Base-by-base conservation (phyloP, 53 echinoderm and acorn worm genomes). In the Astropecten irregularis region DNA sequence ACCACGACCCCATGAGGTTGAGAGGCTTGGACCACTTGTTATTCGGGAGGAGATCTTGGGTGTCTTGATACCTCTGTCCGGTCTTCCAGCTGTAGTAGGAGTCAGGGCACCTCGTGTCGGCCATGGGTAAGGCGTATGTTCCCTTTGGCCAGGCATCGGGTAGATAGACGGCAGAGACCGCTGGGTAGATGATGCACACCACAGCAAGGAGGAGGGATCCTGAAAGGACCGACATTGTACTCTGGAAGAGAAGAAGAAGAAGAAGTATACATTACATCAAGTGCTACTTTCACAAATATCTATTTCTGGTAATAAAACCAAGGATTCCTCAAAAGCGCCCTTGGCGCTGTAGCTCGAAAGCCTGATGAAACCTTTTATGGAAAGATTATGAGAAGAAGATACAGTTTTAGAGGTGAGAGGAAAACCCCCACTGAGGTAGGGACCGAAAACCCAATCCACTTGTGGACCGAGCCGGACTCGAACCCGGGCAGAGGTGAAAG, bases 21-120 rank as follows among this genome's bases (percentile, higher is more conserved):
- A 57, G 47, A 16, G 90, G 85, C 26, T 72, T 44, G 9, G 90
- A 90, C 90, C 90, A 90, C 36, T 85, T 30, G 81, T 90, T 90
- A 64, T 77, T 70, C 0, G 79, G 48, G 7, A 89, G 54, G 0
- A 28, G 1, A 21, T 85, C 71, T 53, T 79, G 59, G 13, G 90
- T 90, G 31, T 90, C 90, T 14, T 90, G 90, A 71, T 77, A 90
- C 19, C 85, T 26, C 66, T 54, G 61, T 1, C 90, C 90, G 10
- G 69, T 81, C 73, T 63, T 34, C 76, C 76, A 90, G 33, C 69
- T 13, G 71, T 77, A 85, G 71, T 90, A 79, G 16, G 27, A 57
- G 54, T 85, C 50, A 8, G 81, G 85, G 50, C 90, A 90, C 7
- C 64, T 64, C 14, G 26, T 37, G 9, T 51, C 73, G 2, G 86